Evolutionary conservation across 2,888 invertebrate genomes (phyloP), one percentile per base, ranked within the genome.

Genomic region (Mythimna ferrago): DNA sequence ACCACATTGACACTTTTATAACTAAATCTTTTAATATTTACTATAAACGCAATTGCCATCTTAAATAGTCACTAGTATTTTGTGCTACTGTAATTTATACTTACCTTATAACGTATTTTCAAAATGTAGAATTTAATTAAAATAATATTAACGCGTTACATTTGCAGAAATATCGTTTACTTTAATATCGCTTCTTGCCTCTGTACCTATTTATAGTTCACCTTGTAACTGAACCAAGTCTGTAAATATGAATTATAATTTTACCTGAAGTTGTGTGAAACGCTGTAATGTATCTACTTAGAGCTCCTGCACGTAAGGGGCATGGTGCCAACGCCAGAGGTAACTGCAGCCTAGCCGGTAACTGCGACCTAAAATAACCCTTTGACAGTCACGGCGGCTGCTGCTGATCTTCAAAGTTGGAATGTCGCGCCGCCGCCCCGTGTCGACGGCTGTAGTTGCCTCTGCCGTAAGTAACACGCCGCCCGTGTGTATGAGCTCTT

Each of bases 41-140:
- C 84, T 80, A 85, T 78, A 83, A 38, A 85, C 82, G 83, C 85
- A 88, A 91, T 93, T 93, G 94, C 94, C 94, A 94, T 94, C 89
- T 84, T 89, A 82, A 83, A 93, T 94, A 94, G 95, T 95, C 95
- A 94, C 90, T 94, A 94, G 93, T 88, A 83, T 90, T 90, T 93
- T 91, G 89, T 89, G 89, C 90, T 92, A 90, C 85, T 88, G 82
- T 92, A 91, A 90, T 89, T 90, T 88, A 87, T 85, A 86, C 89
- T 83, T 89, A 85, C 80, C 78, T 85, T 80, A 80, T 70, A 73
- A 79, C 78, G 79, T 86, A 81, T 83, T 73, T 78, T 83, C 80
- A 76, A 76, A 77, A 76, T 65, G 71, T 85, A 83, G 79, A 66
- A 69, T 66, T 57, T 75, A 79, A 80, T 81, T 74, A 19, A 16